Evolutionary conservation across 2,888 invertebrate species (phyloP).

Genomic region (Empis stercorea): DNA sequence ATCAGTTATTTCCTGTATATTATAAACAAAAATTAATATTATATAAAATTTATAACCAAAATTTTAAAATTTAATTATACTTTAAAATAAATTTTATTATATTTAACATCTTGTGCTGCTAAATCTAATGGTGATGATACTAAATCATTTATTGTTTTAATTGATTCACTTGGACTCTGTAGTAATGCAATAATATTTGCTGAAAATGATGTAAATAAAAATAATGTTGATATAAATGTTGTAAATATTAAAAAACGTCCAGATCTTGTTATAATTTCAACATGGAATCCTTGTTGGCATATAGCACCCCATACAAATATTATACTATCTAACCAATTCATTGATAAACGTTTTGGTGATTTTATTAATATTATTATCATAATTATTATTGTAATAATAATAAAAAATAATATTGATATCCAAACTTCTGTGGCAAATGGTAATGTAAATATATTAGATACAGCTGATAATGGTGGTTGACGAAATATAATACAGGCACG

Average conservation of each 20-base stretch:
- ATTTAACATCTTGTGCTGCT: constrained; percentile 46
- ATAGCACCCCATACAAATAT: constrained; percentile 44
- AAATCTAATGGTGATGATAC: constrained; percentile 42
- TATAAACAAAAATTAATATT: too few species aligned
- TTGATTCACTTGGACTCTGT: constrained; percentile 47
- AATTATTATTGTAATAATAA: constrained; percentile 24
- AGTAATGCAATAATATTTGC: constrained; percentile 50
- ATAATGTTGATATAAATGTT: constrained; percentile 42
- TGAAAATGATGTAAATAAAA: constrained; percentile 51
- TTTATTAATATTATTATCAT: constrained; percentile 23
- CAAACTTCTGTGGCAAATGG: constrained; percentile 47
- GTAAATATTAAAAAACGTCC: constrained; percentile 43
- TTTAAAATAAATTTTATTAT: constrained; percentile 44
- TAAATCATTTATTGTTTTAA: constrained; percentile 42
- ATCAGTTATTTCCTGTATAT: constrained; percentile 41
- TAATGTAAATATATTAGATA: constrained; percentile 46
- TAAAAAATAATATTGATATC: constrained; percentile 30
- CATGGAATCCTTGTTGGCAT: constrained; percentile 48
- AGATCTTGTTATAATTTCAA: constrained; percentile 38
- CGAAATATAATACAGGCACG: constrained; percentile 47
- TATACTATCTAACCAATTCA: constrained; percentile 36
- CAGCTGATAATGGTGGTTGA: constrained; percentile 47
- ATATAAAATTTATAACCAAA: too few species aligned
- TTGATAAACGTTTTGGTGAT: constrained; percentile 20
- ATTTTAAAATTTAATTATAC: too few species aligned